A percentile compares a stretch with the other conserved stretches of the same genome.
Conservation (phyloP, 2,888 invertebrate genomes). For the Allacma fusca region DNA sequence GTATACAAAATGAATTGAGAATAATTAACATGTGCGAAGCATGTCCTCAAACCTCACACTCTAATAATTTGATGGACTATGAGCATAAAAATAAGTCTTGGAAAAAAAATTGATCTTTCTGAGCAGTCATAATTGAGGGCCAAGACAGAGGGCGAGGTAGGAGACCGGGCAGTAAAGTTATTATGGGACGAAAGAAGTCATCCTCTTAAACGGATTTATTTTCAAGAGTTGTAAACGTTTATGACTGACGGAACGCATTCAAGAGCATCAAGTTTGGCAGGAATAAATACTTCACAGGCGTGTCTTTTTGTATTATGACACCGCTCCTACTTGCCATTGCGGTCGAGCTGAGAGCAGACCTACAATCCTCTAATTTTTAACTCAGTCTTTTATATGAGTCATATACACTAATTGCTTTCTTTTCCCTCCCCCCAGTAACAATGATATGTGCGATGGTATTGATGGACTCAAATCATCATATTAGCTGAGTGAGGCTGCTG, state of each 20-base stretch:
- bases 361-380: slow-evolving; percentile 20
- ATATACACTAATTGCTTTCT: slow-evolving; percentile 27
- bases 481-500: background rate
- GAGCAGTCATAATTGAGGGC: background rate
- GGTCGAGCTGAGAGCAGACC: slow-evolving; percentile 2
- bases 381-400: slow-evolving; percentile 23
- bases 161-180: slow-evolving; percentile 45
- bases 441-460: slow-evolving; percentile 20
- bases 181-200: slow-evolving; percentile 48
- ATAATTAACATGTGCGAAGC: no score
- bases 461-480: slow-evolving; percentile 5
- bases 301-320: slow-evolving; percentile 22
- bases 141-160: slow-evolving; percentile 34
- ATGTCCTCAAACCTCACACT: no score
- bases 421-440: background rate
- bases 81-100: background rate
- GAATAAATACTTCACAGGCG: slow-evolving; percentile 13
- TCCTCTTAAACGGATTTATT: slow-evolving; percentile 51
- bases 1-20: no score
- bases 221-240: slow-evolving; percentile 49
- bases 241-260: slow-evolving; percentile 13
- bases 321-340: slow-evolving; percentile 31
- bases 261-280: background rate
- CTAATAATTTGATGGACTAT: no score
- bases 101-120: background rate